Percentiles rank a stretch among this genome's conserved stretches.
Evolutionary conservation across 1,140 invertebrate genomes (phyloP).

Genomic region (Neotoxoptera formosana): DNA sequence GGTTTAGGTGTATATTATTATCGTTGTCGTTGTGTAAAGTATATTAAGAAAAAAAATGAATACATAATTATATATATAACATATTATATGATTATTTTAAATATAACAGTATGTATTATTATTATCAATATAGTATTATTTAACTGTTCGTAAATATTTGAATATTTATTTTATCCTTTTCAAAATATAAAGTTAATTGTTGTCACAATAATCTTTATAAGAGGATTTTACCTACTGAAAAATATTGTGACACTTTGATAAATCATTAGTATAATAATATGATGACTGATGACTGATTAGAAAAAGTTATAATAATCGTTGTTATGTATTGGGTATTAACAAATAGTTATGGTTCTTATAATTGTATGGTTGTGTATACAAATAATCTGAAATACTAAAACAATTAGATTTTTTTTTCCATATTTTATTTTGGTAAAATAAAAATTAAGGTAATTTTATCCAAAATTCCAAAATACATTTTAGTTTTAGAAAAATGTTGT

Average conservation of each 20-base stretch:
- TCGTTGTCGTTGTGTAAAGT: conserved; percentile 55
- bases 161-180: conserved; percentile 12
- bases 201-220: not conserved
- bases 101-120: conserved; percentile 54
- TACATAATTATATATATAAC: conserved; percentile 40
- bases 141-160: conserved; percentile 40
- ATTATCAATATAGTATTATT: conserved; percentile 53
- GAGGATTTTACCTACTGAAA: too few species aligned
- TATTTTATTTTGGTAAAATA: not conserved
- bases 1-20: conserved; percentile 54
- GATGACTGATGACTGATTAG: not conserved
- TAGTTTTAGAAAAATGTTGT: too few species aligned
- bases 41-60: conserved; percentile 47
- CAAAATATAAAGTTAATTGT: not conserved
- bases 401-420: not conserved
- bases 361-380: not conserved
- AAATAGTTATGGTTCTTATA: not conserved
- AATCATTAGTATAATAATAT: not conserved
- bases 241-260: not conserved
- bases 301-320: not conserved
- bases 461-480: too few species aligned
- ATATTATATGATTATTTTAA: conserved; percentile 53
- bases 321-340: too few species aligned
- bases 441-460: not conserved
- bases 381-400: not conserved